phyloP scores from a whole-genome alignment of 2,113 vertebrate genomes.

The Connochaetes taurinus region DNA sequence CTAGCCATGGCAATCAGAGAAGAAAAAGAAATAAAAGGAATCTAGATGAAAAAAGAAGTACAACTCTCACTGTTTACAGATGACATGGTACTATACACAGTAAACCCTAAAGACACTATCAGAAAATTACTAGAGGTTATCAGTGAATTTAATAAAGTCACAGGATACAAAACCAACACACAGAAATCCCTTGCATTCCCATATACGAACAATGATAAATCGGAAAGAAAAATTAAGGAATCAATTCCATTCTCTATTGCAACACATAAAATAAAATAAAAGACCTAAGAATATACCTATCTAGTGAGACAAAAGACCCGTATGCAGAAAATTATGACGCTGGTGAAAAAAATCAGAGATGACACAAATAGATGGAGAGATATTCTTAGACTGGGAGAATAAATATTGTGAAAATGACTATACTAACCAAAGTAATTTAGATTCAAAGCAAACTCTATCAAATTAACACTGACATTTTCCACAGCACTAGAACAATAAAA shows the following conservation, averaged over 20 bases:
- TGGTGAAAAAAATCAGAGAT: neutral
- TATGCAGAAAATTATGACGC: neutral
- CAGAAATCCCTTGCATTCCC: neutral
- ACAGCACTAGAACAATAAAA: neutral
- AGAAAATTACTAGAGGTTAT: neutral
- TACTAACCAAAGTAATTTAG: neutral
- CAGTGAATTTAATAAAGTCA: neutral
- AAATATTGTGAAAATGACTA: neutral
- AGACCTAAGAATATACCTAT: neutral
- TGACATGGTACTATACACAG: neutral
- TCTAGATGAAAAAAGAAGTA: neutral
- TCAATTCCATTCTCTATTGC: neutral
- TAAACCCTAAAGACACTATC: neutral
- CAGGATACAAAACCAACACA: neutral
- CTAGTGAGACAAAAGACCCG: neutral
- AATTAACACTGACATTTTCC: neutral
- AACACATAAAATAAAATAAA: neutral
- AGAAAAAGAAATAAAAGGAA: neutral
- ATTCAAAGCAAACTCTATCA: neutral
- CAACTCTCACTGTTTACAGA: neutral
- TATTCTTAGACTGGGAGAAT: neutral
- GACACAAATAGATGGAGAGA: neutral
- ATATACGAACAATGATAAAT: neutral
- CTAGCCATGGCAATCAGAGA: neutral
- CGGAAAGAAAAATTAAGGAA: neutral